Evolutionary conservation across 2,888 invertebrate genomes (phyloP), one percentile per base, ranked within the genome.

Genomic region (Protophormia terraenovae): DNA sequence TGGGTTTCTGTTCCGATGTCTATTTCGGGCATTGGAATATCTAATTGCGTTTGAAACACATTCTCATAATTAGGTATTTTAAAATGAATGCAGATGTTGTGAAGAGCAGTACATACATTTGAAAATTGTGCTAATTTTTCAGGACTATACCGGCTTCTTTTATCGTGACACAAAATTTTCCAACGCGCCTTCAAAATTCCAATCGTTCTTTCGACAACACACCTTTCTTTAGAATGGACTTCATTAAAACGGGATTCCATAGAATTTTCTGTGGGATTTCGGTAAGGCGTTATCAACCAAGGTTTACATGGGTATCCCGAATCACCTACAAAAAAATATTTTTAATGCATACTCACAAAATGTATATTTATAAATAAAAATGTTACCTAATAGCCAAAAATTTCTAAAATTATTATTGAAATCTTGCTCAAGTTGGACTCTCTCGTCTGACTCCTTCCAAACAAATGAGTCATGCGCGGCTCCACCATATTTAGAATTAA

Each of bases 101-200:
- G n/a, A n/a, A n/a, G n/a, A n/a, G n/a, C n/a, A n/a, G n/a, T n/a
- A n/a, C n/a, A n/a, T n/a, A n/a, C n/a, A n/a, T n/a, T n/a, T n/a
- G n/a, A n/a, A n/a, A n/a, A n/a, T n/a, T n/a, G n/a, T 12, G 19
- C 19, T 0, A 35, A 3, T 8, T 29, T 81, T 76, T 32, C 35
- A 3, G 69, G 53, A 27, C 29, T 16, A 58, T 73, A 81, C 3
- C 73, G 35, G 27, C 76, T 55, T 58, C 72, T 83, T 60, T 83
- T 83, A n/a, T 64, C 41, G 45, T 83, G 55, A 8, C 55, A 35
- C 12, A 83, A 62, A 71, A 69, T 83, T 64, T 55, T 69, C 71
- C 76, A 83, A 3, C 64, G 69, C 6, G 76, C 76, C 16, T 83
- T 83, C 4, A 76, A 41, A 27, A 77, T 77, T 5, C 83, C 66